Evolutionary conservation across 2,113 vertebrate species (phyloP), one percentile per base, ranked within the genome.

Genomic region (Aspiorhynchus laticeps): DNA sequence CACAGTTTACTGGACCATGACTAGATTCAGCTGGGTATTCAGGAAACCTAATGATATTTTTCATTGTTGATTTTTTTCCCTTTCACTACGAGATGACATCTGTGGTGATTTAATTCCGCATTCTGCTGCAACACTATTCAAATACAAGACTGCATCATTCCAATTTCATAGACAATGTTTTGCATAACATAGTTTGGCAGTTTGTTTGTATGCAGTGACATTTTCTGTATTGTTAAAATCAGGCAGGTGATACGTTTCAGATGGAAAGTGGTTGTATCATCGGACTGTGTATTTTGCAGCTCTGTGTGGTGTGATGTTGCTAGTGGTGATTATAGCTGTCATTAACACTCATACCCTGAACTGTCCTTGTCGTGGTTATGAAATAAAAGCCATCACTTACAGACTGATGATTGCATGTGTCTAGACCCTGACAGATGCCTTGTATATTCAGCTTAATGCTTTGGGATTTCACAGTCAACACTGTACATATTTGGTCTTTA

Each of bases 61-160:
- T 74, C 31, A 2, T 65, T 46, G 80, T 65, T 65, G 15, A 65
- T 15, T 83, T 67, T 41, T 69, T 31, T 51, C 2, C 0, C 14
- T 21, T 33, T 69, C 26, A 21, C 12, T 59, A 48, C 2, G 14
- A 53, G 31, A 56, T 74, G 82, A 84, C 67, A 84, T 74, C 82
- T 84, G 24, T 41, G 51, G 43, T 63, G 17, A 87, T 87, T 87
- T 46, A 67, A 87, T 87, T 86, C 26, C n/a, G 43, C 65, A 71
- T 69, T 84, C 67, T 74, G 5, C 83, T 74, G 21, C 24, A 38
- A 7, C 48, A 3, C 69, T 26, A 12, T 84, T 84, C 69, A 84
- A 83, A 73, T 56, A 71, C 65, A 71, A 71, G 43, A 73, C 4
- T 26, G 69, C 14, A 26, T 53, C 82, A 84, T 84, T 84, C 8